phyloP scores from a whole-genome alignment of 2,797 vertebrate species.

The Pipistrellus pipistrellus region DNA sequence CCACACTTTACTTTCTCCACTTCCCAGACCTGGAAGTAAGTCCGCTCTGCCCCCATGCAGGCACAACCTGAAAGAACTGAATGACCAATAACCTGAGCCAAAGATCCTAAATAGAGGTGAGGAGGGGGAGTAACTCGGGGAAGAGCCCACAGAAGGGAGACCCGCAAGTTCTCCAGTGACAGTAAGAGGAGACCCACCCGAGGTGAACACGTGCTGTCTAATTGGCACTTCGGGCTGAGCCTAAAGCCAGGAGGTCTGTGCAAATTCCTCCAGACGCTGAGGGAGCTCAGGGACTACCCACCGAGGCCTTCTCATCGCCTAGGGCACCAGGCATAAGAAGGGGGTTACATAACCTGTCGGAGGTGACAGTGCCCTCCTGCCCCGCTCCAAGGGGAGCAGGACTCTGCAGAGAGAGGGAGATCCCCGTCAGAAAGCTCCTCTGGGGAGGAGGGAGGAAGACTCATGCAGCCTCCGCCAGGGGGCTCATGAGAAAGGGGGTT shows the following conservation, averaged over 20 bases:
- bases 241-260: background rate
- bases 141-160: background rate
- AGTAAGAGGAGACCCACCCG: background rate
- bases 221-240: background rate
- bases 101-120: background rate
- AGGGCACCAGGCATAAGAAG: background rate
- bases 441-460: background rate
- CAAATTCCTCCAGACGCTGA: background rate
- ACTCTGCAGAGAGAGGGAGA: background rate
- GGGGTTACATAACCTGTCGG: background rate
- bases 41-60: background rate
- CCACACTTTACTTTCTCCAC: background rate
- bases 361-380: background rate
- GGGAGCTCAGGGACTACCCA: background rate
- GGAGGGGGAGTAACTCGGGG: background rate
- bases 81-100: background rate
- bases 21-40: background rate
- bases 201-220: background rate
- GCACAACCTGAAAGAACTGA: background rate
- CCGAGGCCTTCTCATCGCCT: background rate
- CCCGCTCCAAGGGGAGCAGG: background rate
- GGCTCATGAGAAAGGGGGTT: constrained; percentile 19
- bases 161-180: background rate
- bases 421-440: background rate
- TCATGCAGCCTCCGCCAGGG: background rate